Percentiles rank a stretch among this genome's conserved stretches.
Conservation (phyloP, 2,113 vertebrate species). For the Porphyrio hochstetteri region DNA sequence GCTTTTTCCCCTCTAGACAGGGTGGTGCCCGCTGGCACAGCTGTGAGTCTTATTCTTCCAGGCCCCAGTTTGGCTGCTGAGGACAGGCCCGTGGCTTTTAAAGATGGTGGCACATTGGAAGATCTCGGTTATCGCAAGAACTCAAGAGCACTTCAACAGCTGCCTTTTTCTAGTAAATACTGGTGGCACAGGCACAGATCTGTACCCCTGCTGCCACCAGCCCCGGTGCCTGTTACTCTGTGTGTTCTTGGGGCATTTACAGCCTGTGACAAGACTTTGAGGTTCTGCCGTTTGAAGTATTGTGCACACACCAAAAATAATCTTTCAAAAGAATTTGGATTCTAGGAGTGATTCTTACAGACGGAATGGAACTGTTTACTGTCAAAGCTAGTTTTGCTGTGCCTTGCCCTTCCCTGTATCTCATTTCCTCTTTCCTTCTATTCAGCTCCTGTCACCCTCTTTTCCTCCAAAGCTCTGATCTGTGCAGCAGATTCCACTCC, state of each 20-base stretch:
- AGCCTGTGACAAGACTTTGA: neutral
- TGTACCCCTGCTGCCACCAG: neutral
- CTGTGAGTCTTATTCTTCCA: neutral
- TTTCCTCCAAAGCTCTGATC: neutral
- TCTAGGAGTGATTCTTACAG: neutral
- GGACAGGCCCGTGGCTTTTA: neutral
- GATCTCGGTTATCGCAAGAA: neutral
- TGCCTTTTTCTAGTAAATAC: neutral
- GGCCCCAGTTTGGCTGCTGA: neutral
- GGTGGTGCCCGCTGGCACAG: neutral
- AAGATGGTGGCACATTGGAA: neutral
- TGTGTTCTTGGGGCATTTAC: neutral
- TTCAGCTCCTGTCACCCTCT: neutral
- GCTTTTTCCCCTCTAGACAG: neutral
- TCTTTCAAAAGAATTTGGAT: neutral
- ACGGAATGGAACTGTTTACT: neutral
- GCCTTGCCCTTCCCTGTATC: neutral
- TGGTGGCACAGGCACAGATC: neutral
- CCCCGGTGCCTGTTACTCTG: neutral
- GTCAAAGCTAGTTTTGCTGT: neutral
- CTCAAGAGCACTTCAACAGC: neutral
- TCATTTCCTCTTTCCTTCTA: conserved; percentile 25
- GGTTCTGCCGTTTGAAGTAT: neutral
- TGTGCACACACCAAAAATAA: neutral
- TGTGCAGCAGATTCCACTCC: neutral